phyloP scores from a whole-genome alignment of 2,113 vertebrate species.

The Dasyurus viverrinus region DNA sequence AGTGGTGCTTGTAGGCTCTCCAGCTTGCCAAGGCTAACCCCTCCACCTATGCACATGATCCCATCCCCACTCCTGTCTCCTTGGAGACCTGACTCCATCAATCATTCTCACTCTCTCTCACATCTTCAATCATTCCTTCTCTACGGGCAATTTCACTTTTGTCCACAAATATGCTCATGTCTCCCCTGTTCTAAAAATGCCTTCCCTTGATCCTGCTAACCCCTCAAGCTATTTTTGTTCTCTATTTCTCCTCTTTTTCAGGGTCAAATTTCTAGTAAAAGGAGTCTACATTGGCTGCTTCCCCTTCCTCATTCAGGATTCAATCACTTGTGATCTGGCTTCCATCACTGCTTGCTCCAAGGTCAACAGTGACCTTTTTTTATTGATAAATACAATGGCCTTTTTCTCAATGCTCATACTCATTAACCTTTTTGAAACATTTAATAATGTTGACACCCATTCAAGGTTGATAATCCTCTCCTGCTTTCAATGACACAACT shows the following conservation, averaged over 20 bases:
- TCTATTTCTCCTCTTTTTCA: neutral
- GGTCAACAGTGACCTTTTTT: neutral
- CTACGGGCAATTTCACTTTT: neutral
- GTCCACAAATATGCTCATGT: slow-evolving; percentile 1
- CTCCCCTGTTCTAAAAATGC: neutral
- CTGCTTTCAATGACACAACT: neutral
- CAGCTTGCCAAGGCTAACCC: neutral
- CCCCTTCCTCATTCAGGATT: neutral
- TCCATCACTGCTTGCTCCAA: neutral
- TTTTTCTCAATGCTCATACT: neutral
- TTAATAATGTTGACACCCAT: neutral
- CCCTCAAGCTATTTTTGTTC: neutral
- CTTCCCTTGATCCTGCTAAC: neutral
- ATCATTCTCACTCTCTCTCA: neutral
- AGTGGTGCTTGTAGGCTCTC: neutral
- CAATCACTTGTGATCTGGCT: neutral
- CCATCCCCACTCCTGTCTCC: neutral
- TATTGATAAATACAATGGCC: neutral
- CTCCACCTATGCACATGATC: neutral
- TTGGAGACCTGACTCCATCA: neutral
- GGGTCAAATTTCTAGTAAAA: neutral
- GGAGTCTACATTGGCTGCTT: neutral
- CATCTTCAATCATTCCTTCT: neutral
- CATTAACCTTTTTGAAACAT: neutral
- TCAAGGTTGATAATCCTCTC: neutral